Evolutionary conservation across 2,888 invertebrate species (phyloP), one percentile per base, ranked within the genome.

Genomic region (Synergus itoensis): DNA sequence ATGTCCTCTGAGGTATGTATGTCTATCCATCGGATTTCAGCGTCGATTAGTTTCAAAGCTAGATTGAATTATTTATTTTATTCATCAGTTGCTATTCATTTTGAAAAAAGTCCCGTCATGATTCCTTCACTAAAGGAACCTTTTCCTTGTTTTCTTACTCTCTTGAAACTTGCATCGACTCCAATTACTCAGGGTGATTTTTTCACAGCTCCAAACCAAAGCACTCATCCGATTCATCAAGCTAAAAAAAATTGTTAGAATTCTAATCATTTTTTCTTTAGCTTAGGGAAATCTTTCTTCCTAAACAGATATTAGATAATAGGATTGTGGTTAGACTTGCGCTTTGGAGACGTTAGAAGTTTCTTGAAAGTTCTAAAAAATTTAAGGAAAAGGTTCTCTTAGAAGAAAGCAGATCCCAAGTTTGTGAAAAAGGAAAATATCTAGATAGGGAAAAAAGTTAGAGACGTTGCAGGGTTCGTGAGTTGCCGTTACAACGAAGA

Each of bases 1-100:
- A 85, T 85, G 84, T 83, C 88, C 87, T 85, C 84, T 86, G 91
- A 92, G 92, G 92, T 92, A 92, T 83, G 92, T 92, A 92, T 89
- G 88, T 83, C 89, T 89, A 88, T 89, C 88, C 88, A 88, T 86
- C 84, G 86, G 88, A 87, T 89, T 89, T 84, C 90, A 87, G 87
- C 91, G 89, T 92, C 83, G 91, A 77, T 73, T 90, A 91, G 90
- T 90, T 79, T 84, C 79, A 82, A 81, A 84, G 83, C 82, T 89
- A 89, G 88, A 76, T 85, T 87, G 88, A 83, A 28, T 28, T 28
- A 28, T 75, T 18, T 77, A 75, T 57, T 63, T 43, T 21, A 62
- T 65, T 78, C 41, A 81, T 79, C 63, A 79, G 76, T 80, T 77
- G 78, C 60, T 76, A 77, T 84, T 62, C 76, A 81, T 62, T 81